Evolutionary conservation across 2,888 invertebrate species (phyloP).

Genomic region (Margaritifera margaritifera): DNA sequence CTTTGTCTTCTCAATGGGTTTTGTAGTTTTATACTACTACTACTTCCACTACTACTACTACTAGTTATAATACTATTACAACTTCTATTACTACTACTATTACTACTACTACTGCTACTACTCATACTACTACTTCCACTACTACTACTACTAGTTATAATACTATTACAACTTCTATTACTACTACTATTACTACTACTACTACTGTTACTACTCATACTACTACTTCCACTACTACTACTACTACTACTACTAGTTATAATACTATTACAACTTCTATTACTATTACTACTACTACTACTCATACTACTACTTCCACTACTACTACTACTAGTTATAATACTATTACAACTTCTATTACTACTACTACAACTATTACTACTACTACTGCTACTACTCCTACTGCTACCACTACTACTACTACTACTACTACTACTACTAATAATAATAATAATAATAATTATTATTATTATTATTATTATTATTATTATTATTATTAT

Average conservation of each 20-base stretch:
- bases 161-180: constrained; percentile 19
- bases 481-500: too few species aligned
- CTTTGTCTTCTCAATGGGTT: not conserved
- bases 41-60: constrained; percentile 11
- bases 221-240: constrained; percentile 10
- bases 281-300: constrained; percentile 8
- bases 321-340: not conserved
- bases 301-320: not conserved
- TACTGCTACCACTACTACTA: not conserved
- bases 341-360: constrained; percentile 12
- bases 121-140: constrained; percentile 21
- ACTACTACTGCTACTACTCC: constrained; percentile 2
- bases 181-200: constrained; percentile 16
- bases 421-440: not conserved
- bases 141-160: constrained; percentile 22
- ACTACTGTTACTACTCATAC: not conserved
- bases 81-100: constrained; percentile 19
- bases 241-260: constrained; percentile 13
- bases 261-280: constrained; percentile 16
- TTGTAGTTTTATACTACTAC: constrained; percentile 17
- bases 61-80: constrained; percentile 4
- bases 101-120: constrained; percentile 24
- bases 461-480: too few species aligned
- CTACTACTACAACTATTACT: constrained; percentile 18
- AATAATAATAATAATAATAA: not conserved